Evolutionary conservation across 2,113 vertebrate genomes (phyloP).

Genomic region (Australoheros scitulus): DNA sequence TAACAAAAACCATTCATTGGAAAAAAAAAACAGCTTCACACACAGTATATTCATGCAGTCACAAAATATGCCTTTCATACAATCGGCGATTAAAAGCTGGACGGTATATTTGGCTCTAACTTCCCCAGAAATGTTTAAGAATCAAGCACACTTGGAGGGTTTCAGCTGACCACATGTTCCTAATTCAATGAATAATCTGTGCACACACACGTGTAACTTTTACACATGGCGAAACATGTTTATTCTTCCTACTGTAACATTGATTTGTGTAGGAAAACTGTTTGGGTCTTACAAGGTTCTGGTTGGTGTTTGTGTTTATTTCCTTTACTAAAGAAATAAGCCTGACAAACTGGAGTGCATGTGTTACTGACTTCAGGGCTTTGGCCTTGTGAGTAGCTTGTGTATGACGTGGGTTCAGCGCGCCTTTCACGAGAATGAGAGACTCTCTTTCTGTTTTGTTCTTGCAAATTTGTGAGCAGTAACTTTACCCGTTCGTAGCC

Average conservation of each 20-base stretch:
- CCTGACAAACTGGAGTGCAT: not conserved
- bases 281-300: not conserved
- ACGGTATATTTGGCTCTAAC: not conserved
- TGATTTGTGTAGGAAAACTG: not conserved
- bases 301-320: not conserved
- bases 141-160: not conserved
- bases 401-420: not conserved
- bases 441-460: not conserved
- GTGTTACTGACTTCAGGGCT: not conserved
- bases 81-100: not conserved
- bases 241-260: not conserved
- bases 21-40: not conserved
- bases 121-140: not conserved
- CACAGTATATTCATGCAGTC: conserved; percentile 6
- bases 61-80: not conserved
- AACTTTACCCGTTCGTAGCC: not conserved
- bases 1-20: conserved; percentile 32
- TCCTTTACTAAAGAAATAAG: not conserved
- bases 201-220: not conserved
- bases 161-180: not conserved
- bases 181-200: not conserved
- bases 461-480: too few species aligned
- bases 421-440: not conserved
- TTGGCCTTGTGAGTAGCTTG: not conserved
- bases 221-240: not conserved